A percentile compares a stretch with the other conserved stretches of the same genome.
These are phyloP conservation scores for Australoheros facetus DNA, from an alignment of 2,797 vertebrate species.

Conservation along the genomic window DNA sequence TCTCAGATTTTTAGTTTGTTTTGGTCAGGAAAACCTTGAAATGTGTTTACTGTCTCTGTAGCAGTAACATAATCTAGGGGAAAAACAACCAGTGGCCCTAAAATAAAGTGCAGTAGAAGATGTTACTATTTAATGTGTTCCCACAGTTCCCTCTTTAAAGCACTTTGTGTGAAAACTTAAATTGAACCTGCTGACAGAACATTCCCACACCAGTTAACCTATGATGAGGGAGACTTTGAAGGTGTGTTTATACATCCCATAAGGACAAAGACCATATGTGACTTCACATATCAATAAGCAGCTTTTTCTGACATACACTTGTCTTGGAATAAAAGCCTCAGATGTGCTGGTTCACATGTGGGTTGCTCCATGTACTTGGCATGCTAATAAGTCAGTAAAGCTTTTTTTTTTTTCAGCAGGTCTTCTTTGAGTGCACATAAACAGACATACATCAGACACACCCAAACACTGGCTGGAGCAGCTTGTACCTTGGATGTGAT, in stretches of 20 bases:
- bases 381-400: neutral
- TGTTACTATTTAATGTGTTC: neutral
- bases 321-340: neutral
- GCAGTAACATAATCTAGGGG: neutral
- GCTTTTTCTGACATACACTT: neutral
- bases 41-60: neutral
- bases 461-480: constrained; percentile 43
- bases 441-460: constrained; percentile 37
- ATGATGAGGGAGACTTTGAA: neutral
- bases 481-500: constrained; percentile 54
- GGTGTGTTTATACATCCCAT: neutral
- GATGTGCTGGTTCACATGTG: neutral
- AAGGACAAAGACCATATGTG: neutral
- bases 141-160: neutral
- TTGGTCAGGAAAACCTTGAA: neutral
- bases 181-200: neutral
- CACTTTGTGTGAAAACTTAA: fast-evolving
- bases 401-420: neutral
- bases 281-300: neutral
- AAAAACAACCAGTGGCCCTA: neutral
- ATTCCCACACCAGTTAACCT: neutral
- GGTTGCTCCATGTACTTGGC: neutral
- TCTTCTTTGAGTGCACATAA: neutral
- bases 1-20: too few relatives aligned
- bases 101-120: neutral